Conservation (phyloP, 2,888 invertebrate genomes). For the Lingula anatina region DNA sequence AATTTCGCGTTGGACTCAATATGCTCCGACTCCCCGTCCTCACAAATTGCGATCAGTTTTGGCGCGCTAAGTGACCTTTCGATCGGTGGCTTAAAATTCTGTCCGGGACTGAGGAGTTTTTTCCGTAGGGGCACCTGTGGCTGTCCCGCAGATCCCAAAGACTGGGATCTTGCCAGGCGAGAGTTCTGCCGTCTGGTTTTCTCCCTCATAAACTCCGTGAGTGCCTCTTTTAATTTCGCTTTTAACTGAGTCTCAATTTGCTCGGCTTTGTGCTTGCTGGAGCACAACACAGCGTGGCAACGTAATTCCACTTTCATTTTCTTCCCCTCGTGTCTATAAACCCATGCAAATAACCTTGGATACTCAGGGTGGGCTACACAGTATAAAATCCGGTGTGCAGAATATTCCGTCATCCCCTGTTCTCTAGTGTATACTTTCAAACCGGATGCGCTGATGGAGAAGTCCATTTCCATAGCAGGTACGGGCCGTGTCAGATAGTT, state of each 20-base stretch:
- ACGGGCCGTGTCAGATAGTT: slow-evolving; percentile 72
- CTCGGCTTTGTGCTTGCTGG: slow-evolving; percentile 76
- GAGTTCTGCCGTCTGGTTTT: slow-evolving; percentile 93
- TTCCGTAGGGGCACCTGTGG: slow-evolving; percentile 55
- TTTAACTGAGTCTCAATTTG: slow-evolving; percentile 61
- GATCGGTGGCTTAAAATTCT: slow-evolving; percentile 82
- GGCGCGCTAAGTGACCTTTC: slow-evolving; percentile 97
- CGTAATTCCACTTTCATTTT: slow-evolving; percentile 91
- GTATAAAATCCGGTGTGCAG: slow-evolving; percentile 94
- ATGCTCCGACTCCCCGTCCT: slow-evolving; percentile 27
- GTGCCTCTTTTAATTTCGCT: slow-evolving; percentile 63
- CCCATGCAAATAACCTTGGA: slow-evolving; percentile 64
- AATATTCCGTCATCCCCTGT: slow-evolving; percentile 97
- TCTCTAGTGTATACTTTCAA: slow-evolving; percentile 95
- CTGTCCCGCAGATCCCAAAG: slow-evolving; percentile 19
- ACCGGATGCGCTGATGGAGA: slow-evolving; percentile 89
- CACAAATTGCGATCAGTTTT: slow-evolving; percentile 78
- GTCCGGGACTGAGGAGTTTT: slow-evolving; percentile 76
- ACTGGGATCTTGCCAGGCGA: slow-evolving; percentile 58
- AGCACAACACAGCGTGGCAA: slow-evolving; percentile 95
- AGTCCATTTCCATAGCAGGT: slow-evolving; percentile 90
- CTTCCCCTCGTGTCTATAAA: slow-evolving; percentile 91
- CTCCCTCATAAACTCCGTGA: slow-evolving; percentile 92
- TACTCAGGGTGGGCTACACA: slow-evolving; percentile 87
- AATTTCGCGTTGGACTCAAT: too few relatives aligned